Base-by-base conservation (phyloP, 2,113 vertebrate species). In the Pelecanus crispus region DNA sequence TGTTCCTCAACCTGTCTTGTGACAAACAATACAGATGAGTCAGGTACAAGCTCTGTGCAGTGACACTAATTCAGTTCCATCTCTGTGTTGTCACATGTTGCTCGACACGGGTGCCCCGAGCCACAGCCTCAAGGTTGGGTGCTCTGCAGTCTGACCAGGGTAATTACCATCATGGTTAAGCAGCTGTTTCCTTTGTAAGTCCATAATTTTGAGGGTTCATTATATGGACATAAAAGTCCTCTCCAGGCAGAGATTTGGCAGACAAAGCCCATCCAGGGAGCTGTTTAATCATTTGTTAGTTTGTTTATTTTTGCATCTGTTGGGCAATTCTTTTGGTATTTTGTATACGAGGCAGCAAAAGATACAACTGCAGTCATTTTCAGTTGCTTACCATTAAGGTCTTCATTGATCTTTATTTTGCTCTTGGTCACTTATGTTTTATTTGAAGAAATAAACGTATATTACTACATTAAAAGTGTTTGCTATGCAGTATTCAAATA, bases 281-380 rank as follows among this genome's bases (percentile, higher is more conserved):
- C 86, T 61, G 47, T 97, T 95, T 62, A 56, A 83, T 94, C 40
- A 45, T 94, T 83, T 95, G 81, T 90, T 87, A 67, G 86, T 95
- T 97, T 97, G 92, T 93, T 95, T 94, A 56, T 94, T 97, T 97
- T 95, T 94, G 74, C 88, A 89, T 94, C 96, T 97, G 93, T 85
- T 94, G 75, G 81, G 89, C 81, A 89, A 80, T 95, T 96, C 88
- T 91, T 90, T 63, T 25, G 11, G 45, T 88, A 50, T 97, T 97
- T 19, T 24, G 68, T 92, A 45, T 66, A 40, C 28, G 44, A 86
- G 53, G 77, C 89, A 71, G 93, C 84, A 88, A 86, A 90, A 92
- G 70, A 63, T 42, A 10, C 15, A 59, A 83, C 53, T 91, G 29
- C 50, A 88, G 17, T 79, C 1, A 16, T 91, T 95, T 91, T 70